Base-by-base conservation (phyloP, 2,888 invertebrate species). In the Zaprionus obscuricornis region DNA sequence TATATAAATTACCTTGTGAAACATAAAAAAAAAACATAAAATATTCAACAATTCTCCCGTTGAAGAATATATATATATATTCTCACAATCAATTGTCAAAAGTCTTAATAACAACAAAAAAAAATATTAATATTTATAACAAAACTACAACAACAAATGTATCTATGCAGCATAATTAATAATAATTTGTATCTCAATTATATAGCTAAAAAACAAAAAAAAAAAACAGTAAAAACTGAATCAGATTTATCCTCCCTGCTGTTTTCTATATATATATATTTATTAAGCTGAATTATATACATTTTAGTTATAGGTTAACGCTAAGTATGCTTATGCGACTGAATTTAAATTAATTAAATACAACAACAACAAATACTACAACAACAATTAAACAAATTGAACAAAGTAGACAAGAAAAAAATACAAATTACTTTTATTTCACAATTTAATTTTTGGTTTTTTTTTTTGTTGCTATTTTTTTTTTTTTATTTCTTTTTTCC, bases 251-350 rank as follows among this genome's bases (percentile, higher is more conserved):
- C n/a, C n/a, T n/a, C n/a, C n/a, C n/a, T n/a, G 56, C 74, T 77
- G 70, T 62, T 70, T 71, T 81, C 66, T 40, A 39, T 59, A 62
- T 37, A 39, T 22, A 17, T 39, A 22, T 22, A 7, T 22, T 59
- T 52, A 68, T 64, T 73, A 84, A 84, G 85, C 82, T 81, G 70
- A 86, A 82, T 64, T 74, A 71, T 65, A 47, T 70, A 81, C 70
- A 85, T 85, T 77, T 66, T 84, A 81, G 70, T 86, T 54, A 43
- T 86, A 86, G 85, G 65, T 64, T 74, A 62, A 85, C 57, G 67
- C 85, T 85, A 77, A 83, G 76, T 74, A 83, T 77, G 77, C 77
- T 77, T 77, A 74, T 74, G 85, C 79, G 79, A 81, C 86, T 79
- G 82, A 85, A 85, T 77, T 86, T 79, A 85, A 86, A 79, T 86